Evolutionary conservation across 2,888 invertebrate genomes (phyloP).

Genomic region (Heterodera filipjevi): DNA sequence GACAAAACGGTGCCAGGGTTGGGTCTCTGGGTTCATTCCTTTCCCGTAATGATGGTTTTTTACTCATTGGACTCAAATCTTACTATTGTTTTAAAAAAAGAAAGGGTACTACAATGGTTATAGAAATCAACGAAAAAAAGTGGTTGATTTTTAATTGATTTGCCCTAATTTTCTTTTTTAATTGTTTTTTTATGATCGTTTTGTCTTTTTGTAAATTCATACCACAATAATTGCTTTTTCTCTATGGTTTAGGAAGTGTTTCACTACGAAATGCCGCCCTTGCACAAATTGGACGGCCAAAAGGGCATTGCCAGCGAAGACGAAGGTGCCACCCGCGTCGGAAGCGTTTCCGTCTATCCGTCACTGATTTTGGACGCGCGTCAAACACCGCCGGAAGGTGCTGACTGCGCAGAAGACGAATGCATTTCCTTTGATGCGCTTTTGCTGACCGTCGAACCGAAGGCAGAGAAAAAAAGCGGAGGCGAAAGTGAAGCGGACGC

Average conservation of each 20-base stretch:
- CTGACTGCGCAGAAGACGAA: neutral
- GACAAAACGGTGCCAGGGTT: too few relatives aligned
- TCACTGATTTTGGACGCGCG: constrained; percentile 7
- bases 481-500: neutral
- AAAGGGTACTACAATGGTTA: too few relatives aligned
- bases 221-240: neutral
- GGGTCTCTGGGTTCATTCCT: too few relatives aligned
- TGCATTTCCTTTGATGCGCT: neutral
- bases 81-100: too few relatives aligned
- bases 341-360: neutral
- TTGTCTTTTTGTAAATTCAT: neutral
- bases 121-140: too few relatives aligned
- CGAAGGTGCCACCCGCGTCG: neutral
- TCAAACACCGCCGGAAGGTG: neutral
- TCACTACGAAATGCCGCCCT: neutral
- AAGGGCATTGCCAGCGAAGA: neutral
- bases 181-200: too few relatives aligned
- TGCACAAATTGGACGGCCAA: neutral
- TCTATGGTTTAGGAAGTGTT: constrained; percentile 1
- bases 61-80: too few relatives aligned
- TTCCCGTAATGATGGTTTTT: too few relatives aligned
- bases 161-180: too few relatives aligned
- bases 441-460: neutral
- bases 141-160: too few relatives aligned
- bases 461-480: neutral